A percentile compares a stretch with the other conserved stretches of the same genome.
phyloP scores from a whole-genome alignment of 2,888 invertebrate genomes.

The Dione juno region DNA sequence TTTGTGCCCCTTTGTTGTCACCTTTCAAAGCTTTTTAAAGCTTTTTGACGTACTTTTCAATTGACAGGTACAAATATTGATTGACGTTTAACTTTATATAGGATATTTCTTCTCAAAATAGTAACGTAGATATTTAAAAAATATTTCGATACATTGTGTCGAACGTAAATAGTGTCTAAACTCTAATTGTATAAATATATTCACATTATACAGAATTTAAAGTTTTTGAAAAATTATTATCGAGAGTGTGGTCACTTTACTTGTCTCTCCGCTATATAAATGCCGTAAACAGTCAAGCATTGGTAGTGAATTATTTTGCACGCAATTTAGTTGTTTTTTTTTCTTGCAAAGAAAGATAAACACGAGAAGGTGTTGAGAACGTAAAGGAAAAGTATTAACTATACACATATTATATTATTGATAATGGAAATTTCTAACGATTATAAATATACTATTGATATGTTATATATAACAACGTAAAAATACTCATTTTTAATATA shows the following conservation, averaged over 20 bases:
- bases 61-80: too few species aligned
- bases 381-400: background rate
- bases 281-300: background rate
- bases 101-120: too few species aligned
- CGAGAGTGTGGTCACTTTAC: constrained; percentile 17
- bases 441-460: background rate
- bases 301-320: background rate
- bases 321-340: background rate
- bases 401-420: background rate
- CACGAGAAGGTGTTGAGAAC: background rate
- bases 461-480: background rate
- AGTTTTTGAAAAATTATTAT: too few species aligned
- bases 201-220: background rate
- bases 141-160: too few species aligned
- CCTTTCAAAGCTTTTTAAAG: too few species aligned
- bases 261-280: background rate
- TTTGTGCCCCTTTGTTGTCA: too few species aligned
- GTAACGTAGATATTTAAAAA: background rate
- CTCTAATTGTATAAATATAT: background rate
- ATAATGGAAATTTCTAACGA: background rate
- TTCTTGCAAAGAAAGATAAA: constrained; percentile 3
- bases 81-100: too few species aligned
- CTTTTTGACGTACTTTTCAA: too few species aligned
- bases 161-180: background rate
- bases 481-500: constrained; percentile 13